Base-by-base conservation (phyloP, 1,140 invertebrate genomes). In the Zophobas atratus region DNA sequence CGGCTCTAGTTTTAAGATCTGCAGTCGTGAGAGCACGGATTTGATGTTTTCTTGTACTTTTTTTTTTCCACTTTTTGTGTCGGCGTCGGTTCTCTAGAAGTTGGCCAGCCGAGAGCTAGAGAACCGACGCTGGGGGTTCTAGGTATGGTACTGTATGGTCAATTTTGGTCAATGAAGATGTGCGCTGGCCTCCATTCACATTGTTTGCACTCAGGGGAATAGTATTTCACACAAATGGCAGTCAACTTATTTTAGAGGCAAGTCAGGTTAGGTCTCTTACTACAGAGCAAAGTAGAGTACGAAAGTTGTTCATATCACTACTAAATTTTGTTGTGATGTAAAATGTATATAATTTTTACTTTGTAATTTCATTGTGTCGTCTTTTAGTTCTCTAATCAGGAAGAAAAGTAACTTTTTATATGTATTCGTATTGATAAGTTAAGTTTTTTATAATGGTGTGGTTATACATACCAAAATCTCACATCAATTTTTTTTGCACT, bases 161-260 rank as follows among this genome's bases (percentile, higher is more conserved):
- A 77, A 67, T 71, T 63, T 63, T 63, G 57, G 57, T 63, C 57
- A 33, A 63, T 63, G 38, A 41, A 63, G 38, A 39, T 38, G 4
- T n/a, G 36, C 57, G 92, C 92, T 93, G 93, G 92, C 93, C 92
- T 92, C 93, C 93, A 94, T 92, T 92, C 93, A 94, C 93, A 94
- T 94, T 94, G 93, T 94, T 94, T 94, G 93, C 93, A 94, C 91
- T 91, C 91, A 88, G 84, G 85, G 81, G 80, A 71, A 34, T 48
- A 63, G 53, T 77, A 63, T 34, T 72, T 60, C 56, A 41, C 70
- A 53, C 46, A 49, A 75, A 67, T 71, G 38, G 63, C 60, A 74
- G 72, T 51, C 72, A 74, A 74, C 56, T 77, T 77, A 73, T 70
- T 77, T 78, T 75, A 77, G 81, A 82, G 76, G 77, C 76, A 76